Base-by-base conservation (phyloP, 2,888 invertebrate species). In the Rhagonycha fulva region DNA sequence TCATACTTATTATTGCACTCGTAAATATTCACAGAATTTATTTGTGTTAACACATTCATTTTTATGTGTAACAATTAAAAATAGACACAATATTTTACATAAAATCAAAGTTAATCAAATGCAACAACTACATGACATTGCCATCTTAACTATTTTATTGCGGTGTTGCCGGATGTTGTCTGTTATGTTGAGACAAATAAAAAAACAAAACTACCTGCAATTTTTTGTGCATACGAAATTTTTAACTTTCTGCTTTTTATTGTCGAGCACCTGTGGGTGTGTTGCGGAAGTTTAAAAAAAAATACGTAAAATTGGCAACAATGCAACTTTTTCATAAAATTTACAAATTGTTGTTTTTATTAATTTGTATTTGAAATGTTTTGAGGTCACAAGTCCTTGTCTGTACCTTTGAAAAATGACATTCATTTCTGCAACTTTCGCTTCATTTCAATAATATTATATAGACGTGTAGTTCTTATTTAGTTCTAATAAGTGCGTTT, bases 1-100 rank as follows among this genome's bases (percentile, higher is more conserved):
- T 71, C 71, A 60, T 79, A 78, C 62, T 79, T 78, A 70, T 77
- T 75, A 23, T 78, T 79, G 66, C 76, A 78, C 60, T 71, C 71
- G 47, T 69, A 72, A 68, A 70, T 62, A 14, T 68, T 62, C 14
- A 78, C 68, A 19, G 70, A 63, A 60, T 71, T 74, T 4, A 62
- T 70, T 60, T 63, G 60, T 47, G 62, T 69, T 67, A 74, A 70
- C 1, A 72, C 47, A 69, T 72, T 77, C 75, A 72, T 71, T 68
- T 30, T 76, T 11, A 68, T 24, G 26, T 23, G 23, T 66, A 72
- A 12, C 61, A 72, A 70, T 30, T 28, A 77, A 71, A 47, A 47
- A 47, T 47, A 47, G 47, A 47, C 47, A 47, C 47, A 47, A 47
- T 47, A 47, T 47, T 47, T 47, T 47, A 47, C 47, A 47, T 47